phyloP scores from a whole-genome alignment of 2,113 vertebrate genomes.

The Trachemys scripta region DNA sequence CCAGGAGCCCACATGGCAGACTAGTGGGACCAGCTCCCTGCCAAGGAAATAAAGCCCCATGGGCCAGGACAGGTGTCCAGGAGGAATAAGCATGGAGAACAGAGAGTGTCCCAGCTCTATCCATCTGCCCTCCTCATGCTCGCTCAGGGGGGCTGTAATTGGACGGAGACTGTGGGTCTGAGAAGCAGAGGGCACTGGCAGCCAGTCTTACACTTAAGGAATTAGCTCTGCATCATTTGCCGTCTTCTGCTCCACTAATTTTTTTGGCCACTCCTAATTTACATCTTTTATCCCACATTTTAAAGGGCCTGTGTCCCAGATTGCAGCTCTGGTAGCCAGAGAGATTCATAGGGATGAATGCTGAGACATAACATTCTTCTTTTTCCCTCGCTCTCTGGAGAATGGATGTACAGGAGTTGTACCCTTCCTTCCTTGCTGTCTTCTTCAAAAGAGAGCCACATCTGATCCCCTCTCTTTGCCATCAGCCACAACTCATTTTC shows the following conservation, averaged over 20 bases:
- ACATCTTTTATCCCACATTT: constrained; percentile 17
- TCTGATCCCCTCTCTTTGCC: not conserved
- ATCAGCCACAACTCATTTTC: no score
- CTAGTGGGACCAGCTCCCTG: not conserved
- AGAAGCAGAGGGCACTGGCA: constrained; percentile 63
- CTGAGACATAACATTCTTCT: not conserved
- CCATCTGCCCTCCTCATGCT: rapidly evolving
- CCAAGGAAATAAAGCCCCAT: not conserved
- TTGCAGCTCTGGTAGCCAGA: not conserved
- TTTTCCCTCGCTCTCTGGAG: not conserved
- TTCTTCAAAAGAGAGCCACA: not conserved
- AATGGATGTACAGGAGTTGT: not conserved
- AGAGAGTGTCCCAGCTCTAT: rapidly evolving
- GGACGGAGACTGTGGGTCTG: not conserved
- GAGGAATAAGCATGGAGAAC: rapidly evolving
- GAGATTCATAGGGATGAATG: not conserved
- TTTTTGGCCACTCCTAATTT: constrained; percentile 59
- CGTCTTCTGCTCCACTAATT: constrained; percentile 82
- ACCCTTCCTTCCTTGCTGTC: not conserved
- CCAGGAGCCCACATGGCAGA: not conserved
- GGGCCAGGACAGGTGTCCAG: not conserved
- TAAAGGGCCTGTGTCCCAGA: constrained; percentile 61
- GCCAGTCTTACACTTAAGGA: constrained; percentile 78
- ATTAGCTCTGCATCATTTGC: constrained; percentile 81
- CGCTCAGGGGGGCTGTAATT: not conserved